A percentile compares a stretch with the other conserved stretches of the same genome.
These are phyloP conservation scores for Prunella strophiata DNA, from an alignment of 2,797 vertebrate genomes.

Conservation along the genomic window DNA sequence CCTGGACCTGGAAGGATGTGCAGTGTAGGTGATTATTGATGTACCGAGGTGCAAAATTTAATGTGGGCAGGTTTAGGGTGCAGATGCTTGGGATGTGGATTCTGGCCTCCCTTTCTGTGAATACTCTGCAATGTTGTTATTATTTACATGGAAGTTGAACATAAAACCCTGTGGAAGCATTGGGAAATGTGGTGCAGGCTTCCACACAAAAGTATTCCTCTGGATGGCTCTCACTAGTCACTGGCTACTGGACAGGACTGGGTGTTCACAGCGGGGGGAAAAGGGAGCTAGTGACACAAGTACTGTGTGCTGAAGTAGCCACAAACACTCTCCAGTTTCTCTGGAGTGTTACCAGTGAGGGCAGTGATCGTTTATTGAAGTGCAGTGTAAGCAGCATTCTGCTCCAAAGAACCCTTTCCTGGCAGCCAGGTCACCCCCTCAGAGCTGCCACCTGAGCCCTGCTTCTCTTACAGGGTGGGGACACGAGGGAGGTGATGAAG, in stretches of 20 bases:
- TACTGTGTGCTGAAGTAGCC: neutral
- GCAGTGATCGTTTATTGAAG: neutral
- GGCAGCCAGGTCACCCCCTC: neutral
- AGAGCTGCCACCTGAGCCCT: neutral
- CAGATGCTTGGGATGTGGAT: neutral
- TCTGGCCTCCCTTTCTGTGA: neutral
- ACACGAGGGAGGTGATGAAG: neutral
- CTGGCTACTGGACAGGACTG: neutral
- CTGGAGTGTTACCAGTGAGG: neutral
- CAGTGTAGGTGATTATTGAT: neutral
- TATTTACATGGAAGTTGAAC: neutral
- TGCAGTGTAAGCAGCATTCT: constrained; percentile 1
- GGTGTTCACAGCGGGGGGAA: fast-evolving
- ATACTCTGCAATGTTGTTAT: neutral
- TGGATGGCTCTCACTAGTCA: neutral
- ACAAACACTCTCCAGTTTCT: neutral
- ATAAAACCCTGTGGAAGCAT: neutral
- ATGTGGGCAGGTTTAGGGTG: neutral
- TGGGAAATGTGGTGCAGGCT: neutral
- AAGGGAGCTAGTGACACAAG: neutral
- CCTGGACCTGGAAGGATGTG: neutral
- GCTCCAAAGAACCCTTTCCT: neutral
- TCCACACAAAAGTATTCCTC: neutral
- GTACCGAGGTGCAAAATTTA: neutral
- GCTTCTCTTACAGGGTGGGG: neutral